Evolutionary conservation across 2,113 vertebrate species (phyloP).

Genomic region (Chloropsis cyanopogon): DNA sequence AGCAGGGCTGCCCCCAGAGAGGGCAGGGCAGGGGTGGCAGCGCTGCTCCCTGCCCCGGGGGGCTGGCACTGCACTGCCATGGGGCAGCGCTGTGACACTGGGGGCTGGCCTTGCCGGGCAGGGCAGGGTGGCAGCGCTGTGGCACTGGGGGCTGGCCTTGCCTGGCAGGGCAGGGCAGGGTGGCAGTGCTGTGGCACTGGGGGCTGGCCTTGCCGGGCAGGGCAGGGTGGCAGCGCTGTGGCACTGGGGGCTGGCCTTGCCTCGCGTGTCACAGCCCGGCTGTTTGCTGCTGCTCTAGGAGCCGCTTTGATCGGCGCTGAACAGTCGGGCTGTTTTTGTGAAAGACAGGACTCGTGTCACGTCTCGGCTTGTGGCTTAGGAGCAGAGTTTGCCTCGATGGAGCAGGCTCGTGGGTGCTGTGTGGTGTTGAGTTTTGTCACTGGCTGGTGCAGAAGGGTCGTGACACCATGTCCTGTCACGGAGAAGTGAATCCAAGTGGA

Average conservation of each 20-base stretch:
- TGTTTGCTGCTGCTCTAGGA: not conserved
- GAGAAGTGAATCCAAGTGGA: not conserved
- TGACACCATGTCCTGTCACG: fast-evolving
- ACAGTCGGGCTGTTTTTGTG: not conserved
- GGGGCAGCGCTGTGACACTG: too few species aligned
- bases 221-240: not conserved
- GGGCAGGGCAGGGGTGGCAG: not conserved
- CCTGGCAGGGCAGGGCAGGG: too few species aligned
- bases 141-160: too few species aligned
- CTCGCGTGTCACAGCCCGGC: not conserved
- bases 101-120: too few species aligned
- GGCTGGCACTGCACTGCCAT: too few species aligned
- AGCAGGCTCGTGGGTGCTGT: not conserved
- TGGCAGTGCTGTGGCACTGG: too few species aligned
- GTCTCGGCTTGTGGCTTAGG: not conserved
- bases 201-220: too few species aligned
- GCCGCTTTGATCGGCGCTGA: not conserved
- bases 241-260: not conserved
- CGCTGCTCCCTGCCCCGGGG: too few species aligned
- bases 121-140: too few species aligned
- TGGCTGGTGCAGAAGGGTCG: not conserved
- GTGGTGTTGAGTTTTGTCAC: not conserved
- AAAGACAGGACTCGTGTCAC: not conserved
- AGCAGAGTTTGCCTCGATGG: not conserved
- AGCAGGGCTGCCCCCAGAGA: not conserved